Evolutionary conservation across 2,113 vertebrate species (phyloP).

Genomic region (Vireo altiloquus): DNA sequence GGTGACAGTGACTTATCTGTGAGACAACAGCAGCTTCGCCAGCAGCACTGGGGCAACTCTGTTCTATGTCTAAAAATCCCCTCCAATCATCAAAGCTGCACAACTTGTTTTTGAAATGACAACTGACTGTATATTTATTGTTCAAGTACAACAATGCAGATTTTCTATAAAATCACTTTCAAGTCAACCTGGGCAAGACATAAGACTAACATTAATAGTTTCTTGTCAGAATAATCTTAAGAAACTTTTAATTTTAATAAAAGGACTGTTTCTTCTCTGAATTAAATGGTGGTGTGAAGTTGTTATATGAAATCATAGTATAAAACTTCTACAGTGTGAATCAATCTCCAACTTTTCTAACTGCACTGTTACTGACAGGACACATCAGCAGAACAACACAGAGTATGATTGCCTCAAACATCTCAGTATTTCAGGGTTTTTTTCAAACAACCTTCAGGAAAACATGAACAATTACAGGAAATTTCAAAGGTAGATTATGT

Average conservation of each 20-base stretch:
- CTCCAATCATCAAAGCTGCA: neutral
- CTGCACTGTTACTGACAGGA: neutral
- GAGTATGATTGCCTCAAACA: neutral
- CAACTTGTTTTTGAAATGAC: neutral
- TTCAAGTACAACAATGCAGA: neutral
- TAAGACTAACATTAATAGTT: neutral
- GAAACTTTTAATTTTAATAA: neutral
- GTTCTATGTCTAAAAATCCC: neutral
- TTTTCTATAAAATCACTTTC: neutral
- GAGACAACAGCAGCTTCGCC: neutral
- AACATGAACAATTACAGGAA: neutral
- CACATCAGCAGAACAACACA: neutral
- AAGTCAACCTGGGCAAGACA: neutral
- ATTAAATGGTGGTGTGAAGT: neutral
- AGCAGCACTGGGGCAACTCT: neutral
- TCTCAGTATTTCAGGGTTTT: neutral
- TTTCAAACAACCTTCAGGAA: neutral
- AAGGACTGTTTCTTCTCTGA: neutral
- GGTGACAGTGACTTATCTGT: neutral
- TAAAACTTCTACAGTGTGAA: neutral
- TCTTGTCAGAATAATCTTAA: neutral
- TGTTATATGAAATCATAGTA: neutral
- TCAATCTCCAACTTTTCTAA: neutral
- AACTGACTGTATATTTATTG: neutral
- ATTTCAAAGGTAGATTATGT: neutral